A percentile compares a stretch with the other conserved stretches of the same genome.
Conservation (phyloP, 2,888 invertebrate genomes). For the Rhagonycha lutea region DNA sequence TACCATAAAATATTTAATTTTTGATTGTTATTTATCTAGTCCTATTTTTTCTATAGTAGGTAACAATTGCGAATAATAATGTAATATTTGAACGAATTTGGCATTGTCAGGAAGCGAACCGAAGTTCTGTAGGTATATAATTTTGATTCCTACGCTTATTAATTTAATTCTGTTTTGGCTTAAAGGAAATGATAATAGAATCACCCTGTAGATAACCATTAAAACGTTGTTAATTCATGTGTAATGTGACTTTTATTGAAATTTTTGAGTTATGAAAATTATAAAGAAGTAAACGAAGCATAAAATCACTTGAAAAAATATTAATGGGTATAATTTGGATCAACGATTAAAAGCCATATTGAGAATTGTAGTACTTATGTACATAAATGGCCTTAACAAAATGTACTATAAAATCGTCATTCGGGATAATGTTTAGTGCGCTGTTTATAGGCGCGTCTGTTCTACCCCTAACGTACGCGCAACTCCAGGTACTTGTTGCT, state of each 20-base stretch:
- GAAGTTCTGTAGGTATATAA: no score
- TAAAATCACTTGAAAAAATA: background rate
- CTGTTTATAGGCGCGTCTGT: background rate
- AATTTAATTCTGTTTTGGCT: no score
- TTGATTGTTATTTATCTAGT: no score
- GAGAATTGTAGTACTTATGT: background rate
- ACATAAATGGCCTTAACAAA: background rate
- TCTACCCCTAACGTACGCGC: background rate
- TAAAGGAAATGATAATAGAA: no score
- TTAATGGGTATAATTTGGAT: background rate
- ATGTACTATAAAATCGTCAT: background rate
- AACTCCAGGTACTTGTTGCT: background rate
- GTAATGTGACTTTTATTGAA: background rate
- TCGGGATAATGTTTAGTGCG: background rate
- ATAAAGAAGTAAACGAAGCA: background rate
- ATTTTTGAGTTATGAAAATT: background rate
- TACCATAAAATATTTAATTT: no score
- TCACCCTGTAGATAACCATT: background rate
- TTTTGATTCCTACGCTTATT: no score
- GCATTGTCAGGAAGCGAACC: no score
- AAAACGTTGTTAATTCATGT: background rate
- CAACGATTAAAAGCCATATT: background rate
- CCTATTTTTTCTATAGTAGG: no score
- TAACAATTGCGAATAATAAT: no score
- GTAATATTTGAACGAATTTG: no score